These are phyloP conservation scores for Formica exsecta DNA, from an alignment of 1,140 invertebrate genomes.

Conservation along the genomic window DNA sequence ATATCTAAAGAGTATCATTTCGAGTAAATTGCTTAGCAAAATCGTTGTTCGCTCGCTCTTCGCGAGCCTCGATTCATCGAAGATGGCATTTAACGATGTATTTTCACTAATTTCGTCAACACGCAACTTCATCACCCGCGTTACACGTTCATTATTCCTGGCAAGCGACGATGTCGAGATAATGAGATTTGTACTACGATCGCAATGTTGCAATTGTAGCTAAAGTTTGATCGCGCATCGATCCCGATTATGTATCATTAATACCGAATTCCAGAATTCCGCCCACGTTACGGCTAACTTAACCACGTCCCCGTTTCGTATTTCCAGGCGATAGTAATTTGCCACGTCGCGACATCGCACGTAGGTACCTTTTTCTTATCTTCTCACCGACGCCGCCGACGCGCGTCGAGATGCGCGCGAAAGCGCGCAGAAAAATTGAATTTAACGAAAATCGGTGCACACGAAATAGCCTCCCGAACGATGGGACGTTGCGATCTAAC, in stretches of 20 bases:
- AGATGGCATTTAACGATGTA: background rate
- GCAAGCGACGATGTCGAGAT: constrained; percentile 5
- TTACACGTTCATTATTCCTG: background rate
- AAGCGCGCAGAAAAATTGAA: constrained; percentile 42
- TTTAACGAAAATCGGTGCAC: constrained; percentile 33
- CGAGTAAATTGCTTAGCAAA: constrained; percentile 21
- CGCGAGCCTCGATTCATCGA: constrained; percentile 14
- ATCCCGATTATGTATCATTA: constrained; percentile 32
- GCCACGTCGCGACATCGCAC: constrained; percentile 35
- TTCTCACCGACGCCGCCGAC: background rate
- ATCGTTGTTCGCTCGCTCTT: background rate
- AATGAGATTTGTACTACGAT: constrained; percentile 36
- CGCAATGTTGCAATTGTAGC: constrained; percentile 1
- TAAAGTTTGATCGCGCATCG: background rate
- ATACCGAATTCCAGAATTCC: constrained; percentile 25
- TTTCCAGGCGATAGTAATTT: constrained; percentile 45
- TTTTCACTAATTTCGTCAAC: constrained; percentile 6
- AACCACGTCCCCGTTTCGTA: background rate
- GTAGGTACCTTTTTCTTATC: constrained; percentile 46
- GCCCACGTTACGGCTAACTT: constrained; percentile 7
- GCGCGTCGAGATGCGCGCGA: background rate
- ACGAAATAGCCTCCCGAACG: constrained; percentile 18
- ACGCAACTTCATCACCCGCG: background rate
- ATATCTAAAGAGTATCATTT: constrained; percentile 34
- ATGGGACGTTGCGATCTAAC: constrained; percentile 37